Evolutionary conservation across 2,797 vertebrate genomes (phyloP).

Genomic region (Rhinatrema bivittatum): DNA sequence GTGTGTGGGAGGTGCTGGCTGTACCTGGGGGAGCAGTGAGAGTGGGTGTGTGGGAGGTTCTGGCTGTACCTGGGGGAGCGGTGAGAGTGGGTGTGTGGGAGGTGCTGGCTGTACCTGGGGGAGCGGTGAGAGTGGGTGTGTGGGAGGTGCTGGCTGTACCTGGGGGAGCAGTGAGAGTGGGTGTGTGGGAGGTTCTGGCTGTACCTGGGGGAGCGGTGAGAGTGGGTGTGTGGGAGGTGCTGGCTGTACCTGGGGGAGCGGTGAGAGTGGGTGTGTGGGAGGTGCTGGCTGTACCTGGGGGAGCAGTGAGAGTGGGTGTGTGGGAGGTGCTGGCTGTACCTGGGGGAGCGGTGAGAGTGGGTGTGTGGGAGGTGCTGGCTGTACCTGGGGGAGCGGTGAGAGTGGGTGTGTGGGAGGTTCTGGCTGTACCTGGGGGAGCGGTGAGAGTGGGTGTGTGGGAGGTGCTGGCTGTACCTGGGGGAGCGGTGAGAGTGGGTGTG

Average conservation of each 20-base stretch:
- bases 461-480: too few species aligned
- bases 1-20: neutral
- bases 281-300: too few species aligned
- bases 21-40: neutral
- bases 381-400: neutral
- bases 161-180: fast-evolving
- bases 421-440: constrained; percentile 10
- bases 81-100: too few species aligned
- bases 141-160: too few species aligned
- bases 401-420: too few species aligned
- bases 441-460: too few species aligned
- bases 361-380: neutral
- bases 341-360: fast-evolving
- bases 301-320: neutral
- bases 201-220: neutral
- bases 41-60: too few species aligned
- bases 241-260: constrained; percentile 10
- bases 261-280: too few species aligned
- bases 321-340: too few species aligned
- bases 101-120: too few species aligned
- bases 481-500: neutral
- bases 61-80: constrained; percentile 10
- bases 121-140: neutral
- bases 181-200: neutral
- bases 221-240: too few species aligned